Base-by-base conservation (phyloP, 1,140 invertebrate species). In the Drosophila ambigua region DNA sequence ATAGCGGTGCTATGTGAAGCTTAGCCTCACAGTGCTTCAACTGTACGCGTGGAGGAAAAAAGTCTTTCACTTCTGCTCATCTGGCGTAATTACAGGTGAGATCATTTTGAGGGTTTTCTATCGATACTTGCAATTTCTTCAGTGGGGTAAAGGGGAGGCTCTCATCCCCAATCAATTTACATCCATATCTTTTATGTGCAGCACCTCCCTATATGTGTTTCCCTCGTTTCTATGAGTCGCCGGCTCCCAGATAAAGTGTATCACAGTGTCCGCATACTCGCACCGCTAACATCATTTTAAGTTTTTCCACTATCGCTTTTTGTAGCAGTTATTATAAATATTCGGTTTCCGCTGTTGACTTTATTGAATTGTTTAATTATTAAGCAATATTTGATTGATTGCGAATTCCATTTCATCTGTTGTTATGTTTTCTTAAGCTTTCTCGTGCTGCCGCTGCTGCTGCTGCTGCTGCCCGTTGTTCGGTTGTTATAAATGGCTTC, bases 331-430 rank as follows among this genome's bases (percentile, higher is more conserved):
- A 68, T 87, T 79, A 66, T 77, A 66, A 66, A 64, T 69, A 79
- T 75, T 79, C 66, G 65, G 68, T 61, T 65, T 69, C 68, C 59
- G 67, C 39, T 88, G 79, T 90, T 90, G 82, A 79, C 80, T 81
- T 81, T 85, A 81, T 90, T 89, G 78, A 90, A 90, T 90, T 90
- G 87, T 83, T 88, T 77, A 90, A 90, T 90, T 90, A 87, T 90
- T 90, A 87, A 90, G 87, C 87, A 90, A 90, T 80, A 90, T 90
- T 88, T 90, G 87, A 90, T 90, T 90, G 87, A 90, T 90, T 87
- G 87, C 88, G 53, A 90, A 90, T 90, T 90, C 71, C 83, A 66
- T 90, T 83, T 77, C 79, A 72, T 82, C 71, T 79, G 60, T 87
- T 79, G 75, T 79, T 78, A 80, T 85, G 67, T 81, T 87, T 77